Evolutionary conservation across 2,888 invertebrate genomes (phyloP), one percentile per base, ranked within the genome.

Genomic region (Papilio protenor): DNA sequence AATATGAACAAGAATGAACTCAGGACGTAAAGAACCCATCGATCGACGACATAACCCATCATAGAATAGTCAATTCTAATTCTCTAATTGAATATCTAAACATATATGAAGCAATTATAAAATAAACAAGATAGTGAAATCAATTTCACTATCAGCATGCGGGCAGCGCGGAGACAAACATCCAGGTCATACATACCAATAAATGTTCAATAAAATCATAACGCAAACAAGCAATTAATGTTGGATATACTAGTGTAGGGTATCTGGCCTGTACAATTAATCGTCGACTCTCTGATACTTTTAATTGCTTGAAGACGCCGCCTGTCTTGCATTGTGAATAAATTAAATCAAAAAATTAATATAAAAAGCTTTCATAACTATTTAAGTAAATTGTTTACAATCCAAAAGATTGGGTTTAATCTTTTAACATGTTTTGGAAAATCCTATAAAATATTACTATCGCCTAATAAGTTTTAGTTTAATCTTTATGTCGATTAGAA

Each of bases 221-320:
- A 61, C 47, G 55, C 77, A 79, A 80, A 78, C 77, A 76, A 75
- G 45, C 73, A 77, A 79, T 80, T 79, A 77, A 14, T 21, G 27
- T 57, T 11, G n/a, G 16, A 18, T 18, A 12, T 21, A 40, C 40
- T 79, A 77, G 23, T 16, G 40, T 57, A 27, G n/a, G 16, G 11
- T 21, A 12, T 23, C 45, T 12, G 27, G 61, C 33, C 5, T 21
- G 64, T n/a, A n/a, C 12, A 49, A 64, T 49, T 27, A 49, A 52
- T 74, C 52, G 52, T 27, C n/a, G 18, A 33, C 52, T 27, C n/a
- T 61, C n/a, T n/a, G n/a, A n/a, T n/a, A n/a, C n/a, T n/a, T 4
- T 27, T 61, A 61, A 61, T 27, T 1, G 27, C 6, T 61, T 61
- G 27, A 27, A 61, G 61, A 61, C 16, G 61, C 61, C 23, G 61